phyloP scores from a whole-genome alignment of 1,140 invertebrate species.

The Drosophila tsacasi region DNA sequence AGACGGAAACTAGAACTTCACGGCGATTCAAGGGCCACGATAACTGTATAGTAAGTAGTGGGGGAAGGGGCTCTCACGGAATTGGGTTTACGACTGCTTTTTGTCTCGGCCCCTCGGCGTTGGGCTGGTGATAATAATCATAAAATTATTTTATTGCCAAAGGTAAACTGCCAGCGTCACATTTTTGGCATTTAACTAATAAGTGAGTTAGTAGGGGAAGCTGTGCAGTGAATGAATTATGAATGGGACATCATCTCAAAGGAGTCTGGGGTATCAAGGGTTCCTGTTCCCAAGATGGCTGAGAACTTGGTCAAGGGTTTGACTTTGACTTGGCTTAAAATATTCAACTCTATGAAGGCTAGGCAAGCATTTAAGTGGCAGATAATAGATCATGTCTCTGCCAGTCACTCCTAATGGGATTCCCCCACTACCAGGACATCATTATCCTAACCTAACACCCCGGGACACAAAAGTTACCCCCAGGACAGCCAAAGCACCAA shows the following conservation, averaged over 20 bases:
- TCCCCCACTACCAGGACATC: background rate
- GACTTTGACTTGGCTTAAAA: background rate
- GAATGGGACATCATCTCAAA: constrained; percentile 4
- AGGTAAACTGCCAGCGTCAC: constrained; percentile 22
- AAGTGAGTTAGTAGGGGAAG: constrained; percentile 26
- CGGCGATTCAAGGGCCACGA: constrained; percentile 44
- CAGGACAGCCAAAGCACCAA: background rate
- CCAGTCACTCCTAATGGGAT: constrained; percentile 6
- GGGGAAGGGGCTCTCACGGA: constrained; percentile 31
- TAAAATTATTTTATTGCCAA: constrained; percentile 63
- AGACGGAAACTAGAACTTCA: constrained; percentile 66
- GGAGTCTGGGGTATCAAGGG: background rate
- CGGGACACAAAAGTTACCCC: background rate
- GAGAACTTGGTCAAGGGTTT: constrained; percentile 7
- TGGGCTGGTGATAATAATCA: constrained; percentile 54
- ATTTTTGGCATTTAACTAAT: constrained; percentile 58
- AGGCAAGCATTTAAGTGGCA: background rate
- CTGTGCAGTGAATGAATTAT: background rate
- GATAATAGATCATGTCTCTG: background rate
- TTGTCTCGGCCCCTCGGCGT: constrained; percentile 9
- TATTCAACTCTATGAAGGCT: background rate
- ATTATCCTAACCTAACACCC: constrained; percentile 12
- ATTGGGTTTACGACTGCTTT: constrained; percentile 58
- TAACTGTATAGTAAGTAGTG: constrained; percentile 29
- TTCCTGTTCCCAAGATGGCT: background rate